Conservation (phyloP, 2,113 vertebrate genomes). For the Chloebia gouldiae region DNA sequence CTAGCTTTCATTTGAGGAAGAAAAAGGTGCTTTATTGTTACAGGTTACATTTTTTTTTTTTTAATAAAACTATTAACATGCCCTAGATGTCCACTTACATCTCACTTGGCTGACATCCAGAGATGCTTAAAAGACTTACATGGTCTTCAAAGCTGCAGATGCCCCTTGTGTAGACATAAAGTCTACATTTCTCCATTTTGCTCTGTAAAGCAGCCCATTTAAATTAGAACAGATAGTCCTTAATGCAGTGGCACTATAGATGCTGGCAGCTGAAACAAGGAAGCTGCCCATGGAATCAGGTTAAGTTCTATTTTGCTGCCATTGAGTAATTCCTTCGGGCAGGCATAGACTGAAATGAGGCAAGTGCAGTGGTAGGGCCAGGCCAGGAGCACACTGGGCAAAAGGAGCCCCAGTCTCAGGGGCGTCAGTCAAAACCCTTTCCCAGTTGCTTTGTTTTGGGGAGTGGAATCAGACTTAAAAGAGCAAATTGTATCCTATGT, state of each 20-base stretch:
- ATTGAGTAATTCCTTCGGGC: not conserved
- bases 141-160: not conserved
- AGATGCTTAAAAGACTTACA: not conserved
- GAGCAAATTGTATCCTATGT: not conserved
- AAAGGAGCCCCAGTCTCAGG: not conserved
- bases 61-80: not conserved
- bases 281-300: not conserved
- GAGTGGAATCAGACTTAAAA: not conserved
- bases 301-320: not conserved
- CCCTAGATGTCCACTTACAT: not conserved
- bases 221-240: not conserved
- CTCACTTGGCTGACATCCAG: not conserved
- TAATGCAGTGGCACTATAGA: not conserved
- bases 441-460: not conserved
- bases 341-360: not conserved
- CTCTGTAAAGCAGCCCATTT: not conserved
- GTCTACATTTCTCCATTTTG: not conserved
- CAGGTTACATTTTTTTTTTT: not conserved
- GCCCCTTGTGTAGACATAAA: not conserved
- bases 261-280: conserved; percentile 4
- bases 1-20: not conserved
- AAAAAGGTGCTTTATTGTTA: not conserved
- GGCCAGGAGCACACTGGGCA: rapidly evolving
- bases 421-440: not conserved
- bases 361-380: not conserved